Evolutionary conservation across 2,888 invertebrate genomes (phyloP).

Genomic region (Ormyrus labotus): DNA sequence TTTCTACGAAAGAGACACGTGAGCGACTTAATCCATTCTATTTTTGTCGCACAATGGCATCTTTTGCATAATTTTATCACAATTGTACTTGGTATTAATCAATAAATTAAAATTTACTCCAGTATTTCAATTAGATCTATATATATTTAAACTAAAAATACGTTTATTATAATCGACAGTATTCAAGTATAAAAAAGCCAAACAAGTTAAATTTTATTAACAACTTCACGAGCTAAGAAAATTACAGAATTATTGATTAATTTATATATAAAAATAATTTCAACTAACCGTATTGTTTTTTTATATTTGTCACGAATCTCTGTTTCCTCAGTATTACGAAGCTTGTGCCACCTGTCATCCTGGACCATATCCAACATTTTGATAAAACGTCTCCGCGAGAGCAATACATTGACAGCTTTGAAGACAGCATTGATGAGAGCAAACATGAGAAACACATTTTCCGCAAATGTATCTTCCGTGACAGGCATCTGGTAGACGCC

Average conservation of each 20-base stretch:
- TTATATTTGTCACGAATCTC: conserved; percentile 45
- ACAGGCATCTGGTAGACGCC: conserved; percentile 39
- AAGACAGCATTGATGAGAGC: conserved; percentile 52
- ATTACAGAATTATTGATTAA: no score
- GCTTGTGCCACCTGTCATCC: conserved; percentile 33
- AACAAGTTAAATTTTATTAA: no score
- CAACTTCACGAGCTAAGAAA: no score
- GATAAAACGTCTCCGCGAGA: conserved; percentile 43
- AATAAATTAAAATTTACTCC: no score
- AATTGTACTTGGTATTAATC: background rate
- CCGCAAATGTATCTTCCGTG: conserved; percentile 39
- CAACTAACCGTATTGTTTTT: conserved; percentile 51
- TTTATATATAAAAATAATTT: background rate
- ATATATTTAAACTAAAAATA: no score
- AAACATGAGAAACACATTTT: conserved; percentile 54
- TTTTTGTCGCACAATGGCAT: conserved; percentile 20
- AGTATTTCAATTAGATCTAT: no score
- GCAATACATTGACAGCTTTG: conserved; percentile 49
- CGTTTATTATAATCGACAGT: no score
- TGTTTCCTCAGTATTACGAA: conserved; percentile 23
- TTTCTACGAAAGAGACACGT: conserved; percentile 43
- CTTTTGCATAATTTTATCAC: conserved; percentile 1
- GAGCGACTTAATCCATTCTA: conserved; percentile 29
- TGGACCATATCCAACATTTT: conserved; percentile 39
- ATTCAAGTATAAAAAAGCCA: no score